These are phyloP conservation scores for Netta rufina DNA, from an alignment of 2,797 vertebrate species.

Conservation along the genomic window DNA sequence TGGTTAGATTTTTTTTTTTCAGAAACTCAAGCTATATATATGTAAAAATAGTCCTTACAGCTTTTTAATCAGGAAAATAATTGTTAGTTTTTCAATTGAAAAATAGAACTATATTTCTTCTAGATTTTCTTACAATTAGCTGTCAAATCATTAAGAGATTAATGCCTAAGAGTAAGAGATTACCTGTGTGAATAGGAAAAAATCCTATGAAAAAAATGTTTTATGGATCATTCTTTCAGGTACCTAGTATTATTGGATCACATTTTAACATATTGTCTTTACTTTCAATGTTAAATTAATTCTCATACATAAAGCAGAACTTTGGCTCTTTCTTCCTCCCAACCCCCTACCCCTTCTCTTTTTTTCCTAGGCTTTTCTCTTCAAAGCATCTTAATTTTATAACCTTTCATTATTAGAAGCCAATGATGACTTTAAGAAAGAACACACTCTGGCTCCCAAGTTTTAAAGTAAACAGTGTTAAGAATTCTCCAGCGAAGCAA, in stretches of 20 bases:
- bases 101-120: background rate
- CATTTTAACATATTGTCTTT: background rate
- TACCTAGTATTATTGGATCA: background rate
- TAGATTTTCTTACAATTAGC: background rate
- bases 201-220: background rate
- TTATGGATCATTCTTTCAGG: background rate
- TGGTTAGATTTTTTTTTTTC: background rate
- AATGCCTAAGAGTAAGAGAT: background rate
- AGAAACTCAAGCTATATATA: background rate
- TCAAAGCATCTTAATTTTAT: background rate
- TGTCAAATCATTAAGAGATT: background rate
- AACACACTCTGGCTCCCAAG: background rate
- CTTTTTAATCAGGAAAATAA: background rate
- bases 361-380: background rate
- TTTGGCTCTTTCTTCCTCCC: background rate
- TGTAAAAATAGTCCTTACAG: background rate
- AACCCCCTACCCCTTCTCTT: background rate
- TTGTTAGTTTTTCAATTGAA: background rate
- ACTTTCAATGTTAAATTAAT: background rate
- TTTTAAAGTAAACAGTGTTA: background rate
- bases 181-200: background rate
- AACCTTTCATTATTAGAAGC: background rate
- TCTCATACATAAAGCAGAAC: background rate
- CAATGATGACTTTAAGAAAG: background rate
- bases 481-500: background rate